Conservation (phyloP, 1,140 invertebrate genomes). For the Euglossa dilemma region DNA sequence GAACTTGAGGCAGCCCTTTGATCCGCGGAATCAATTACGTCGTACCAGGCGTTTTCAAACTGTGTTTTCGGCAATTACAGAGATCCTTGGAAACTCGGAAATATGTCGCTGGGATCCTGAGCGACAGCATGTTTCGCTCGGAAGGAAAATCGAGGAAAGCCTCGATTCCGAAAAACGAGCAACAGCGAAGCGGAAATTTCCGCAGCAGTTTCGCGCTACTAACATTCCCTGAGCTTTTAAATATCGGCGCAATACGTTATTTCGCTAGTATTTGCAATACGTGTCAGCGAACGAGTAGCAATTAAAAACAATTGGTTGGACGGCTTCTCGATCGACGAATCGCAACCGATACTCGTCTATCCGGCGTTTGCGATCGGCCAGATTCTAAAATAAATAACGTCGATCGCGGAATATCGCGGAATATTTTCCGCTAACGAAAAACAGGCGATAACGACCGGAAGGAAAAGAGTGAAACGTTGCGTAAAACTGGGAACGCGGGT, state of each 20-base stretch:
- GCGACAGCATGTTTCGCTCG: neutral
- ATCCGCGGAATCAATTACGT: neutral
- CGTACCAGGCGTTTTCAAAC: neutral
- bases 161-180: neutral
- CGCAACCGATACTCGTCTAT: neutral
- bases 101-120: neutral
- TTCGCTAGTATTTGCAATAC: neutral
- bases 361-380: slow-evolving; percentile 22
- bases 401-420: neutral
- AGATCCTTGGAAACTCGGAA: neutral
- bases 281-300: neutral
- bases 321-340: neutral
- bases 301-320: neutral
- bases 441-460: neutral
- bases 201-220: neutral
- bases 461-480: neutral
- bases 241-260: neutral
- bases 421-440: neutral
- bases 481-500: neutral
- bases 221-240: neutral
- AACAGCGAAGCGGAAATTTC: neutral
- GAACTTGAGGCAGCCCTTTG: neutral
- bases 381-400: neutral
- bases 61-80: too few relatives aligned
- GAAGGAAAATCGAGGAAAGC: too few relatives aligned